Evolutionary conservation across 2,113 vertebrate species (phyloP).

Genomic region (Mesembrinibis cayennensis): DNA sequence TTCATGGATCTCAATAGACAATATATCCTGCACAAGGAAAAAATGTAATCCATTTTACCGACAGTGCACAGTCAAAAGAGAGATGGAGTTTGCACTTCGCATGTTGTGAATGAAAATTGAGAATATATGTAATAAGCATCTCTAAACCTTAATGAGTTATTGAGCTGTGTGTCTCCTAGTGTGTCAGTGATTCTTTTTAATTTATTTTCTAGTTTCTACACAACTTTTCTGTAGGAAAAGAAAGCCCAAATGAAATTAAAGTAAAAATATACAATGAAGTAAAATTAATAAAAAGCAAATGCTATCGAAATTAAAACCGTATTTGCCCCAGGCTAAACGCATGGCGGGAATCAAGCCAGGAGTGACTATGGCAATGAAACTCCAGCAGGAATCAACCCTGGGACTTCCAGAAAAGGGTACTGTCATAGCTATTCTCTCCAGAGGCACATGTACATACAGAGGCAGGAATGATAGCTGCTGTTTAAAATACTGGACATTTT

Average conservation of each 20-base stretch:
- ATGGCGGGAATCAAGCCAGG: background rate
- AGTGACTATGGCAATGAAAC: background rate
- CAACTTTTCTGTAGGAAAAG: constrained; percentile 17
- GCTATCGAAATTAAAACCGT: background rate
- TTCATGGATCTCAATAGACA: constrained; percentile 16
- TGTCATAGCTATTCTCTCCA: background rate
- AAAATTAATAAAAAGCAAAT: constrained; percentile 18
- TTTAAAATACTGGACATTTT: background rate
- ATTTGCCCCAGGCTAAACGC: background rate
- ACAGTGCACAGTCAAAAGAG: constrained; percentile 11
- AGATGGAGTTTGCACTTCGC: background rate
- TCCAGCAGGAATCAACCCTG: background rate
- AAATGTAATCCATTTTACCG: background rate
- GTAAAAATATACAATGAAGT: constrained; percentile 4
- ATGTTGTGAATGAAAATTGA: constrained; percentile 52
- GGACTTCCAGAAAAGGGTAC: background rate
- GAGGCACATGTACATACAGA: background rate
- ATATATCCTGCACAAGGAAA: background rate
- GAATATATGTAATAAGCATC: constrained; percentile 44
- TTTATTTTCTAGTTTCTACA: constrained; percentile 38
- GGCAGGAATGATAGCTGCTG: background rate
- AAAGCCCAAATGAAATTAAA: constrained; percentile 4
- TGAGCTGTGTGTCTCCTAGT: constrained; percentile 40
- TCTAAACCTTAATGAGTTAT: constrained; percentile 58
- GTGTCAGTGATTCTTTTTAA: constrained; percentile 26